Base-by-base conservation (phyloP, 2,797 vertebrate species). In the Enteromius radiatus region DNA sequence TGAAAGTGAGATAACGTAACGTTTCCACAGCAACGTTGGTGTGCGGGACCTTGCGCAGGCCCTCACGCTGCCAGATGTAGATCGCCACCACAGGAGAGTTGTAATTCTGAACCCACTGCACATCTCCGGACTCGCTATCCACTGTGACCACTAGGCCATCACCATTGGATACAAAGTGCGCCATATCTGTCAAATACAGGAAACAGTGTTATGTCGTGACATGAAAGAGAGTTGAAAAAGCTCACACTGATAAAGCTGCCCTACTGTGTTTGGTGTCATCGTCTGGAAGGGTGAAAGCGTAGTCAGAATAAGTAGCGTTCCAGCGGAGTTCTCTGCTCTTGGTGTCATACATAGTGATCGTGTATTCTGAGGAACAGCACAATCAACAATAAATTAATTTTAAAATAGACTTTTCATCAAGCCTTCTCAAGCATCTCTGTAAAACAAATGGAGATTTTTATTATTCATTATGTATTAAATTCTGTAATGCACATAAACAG, bases 281-380 rank as follows among this genome's bases (percentile, higher is more conserved):
- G 33, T 99, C 97, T 0, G 97, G 97, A 80, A 97, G 91, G 0
- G 97, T 96, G 83, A 97, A 97, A 67, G 98, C 97, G 1, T 99
- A 99, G 91, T 99, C 97, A 0, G 96, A 98, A 86, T 99, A 99
- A 52, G 98, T 99, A 90, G 98, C 98, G 41, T 99, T 99, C 97
- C 98, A 99, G 54, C 97, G 96, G 86, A 99, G 92, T 92, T 99
- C 97, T 74, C 97, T 93, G 90, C 95, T 97, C 90, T 99, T 99
- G 84, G 97, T 99, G 94, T 99, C 98, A 0, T 97, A 99, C 97
- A 99, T 99, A 68, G 98, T 98, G 92, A 99, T 99, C 9, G 98
- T 99, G 75, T 99, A 99, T 84, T 99, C 98, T 98, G 87, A 14
- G 80, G 10, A 52, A 71, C 3, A 77, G 6, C 4, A 14, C 17